Percentiles rank a stretch among this genome's conserved stretches.
phyloP scores from a whole-genome alignment of 2,888 invertebrate species.

The Liodrosophila aerea region DNA sequence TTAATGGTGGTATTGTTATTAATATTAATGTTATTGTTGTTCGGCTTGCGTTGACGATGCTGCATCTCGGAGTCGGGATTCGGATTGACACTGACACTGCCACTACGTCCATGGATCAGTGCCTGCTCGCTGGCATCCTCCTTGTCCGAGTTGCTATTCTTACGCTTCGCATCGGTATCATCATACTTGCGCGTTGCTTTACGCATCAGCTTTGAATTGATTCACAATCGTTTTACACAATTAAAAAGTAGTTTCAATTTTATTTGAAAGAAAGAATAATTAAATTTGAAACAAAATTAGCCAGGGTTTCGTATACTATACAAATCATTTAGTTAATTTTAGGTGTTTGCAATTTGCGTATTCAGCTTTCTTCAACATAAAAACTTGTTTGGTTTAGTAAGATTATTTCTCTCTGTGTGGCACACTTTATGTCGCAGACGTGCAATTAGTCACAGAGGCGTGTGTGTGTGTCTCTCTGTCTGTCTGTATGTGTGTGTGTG shows the following conservation, averaged over 20 bases:
- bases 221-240: slow-evolving; percentile 11
- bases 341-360: neutral
- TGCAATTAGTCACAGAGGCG: slow-evolving; percentile 69
- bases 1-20: slow-evolving; percentile 60
- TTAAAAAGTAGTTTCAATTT: slow-evolving; percentile 13
- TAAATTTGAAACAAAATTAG: slow-evolving; percentile 64
- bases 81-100: slow-evolving; percentile 9
- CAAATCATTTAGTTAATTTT: slow-evolving; percentile 29
- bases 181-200: slow-evolving; percentile 61
- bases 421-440: slow-evolving; percentile 39
- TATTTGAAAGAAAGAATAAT: slow-evolving; percentile 70
- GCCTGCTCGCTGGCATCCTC: slow-evolving; percentile 63
- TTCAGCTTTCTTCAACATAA: too few species aligned
- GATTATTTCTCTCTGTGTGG: slow-evolving; percentile 1
- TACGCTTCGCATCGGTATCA: slow-evolving; percentile 78
- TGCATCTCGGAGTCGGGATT: slow-evolving; percentile 75
- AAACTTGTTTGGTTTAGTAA: slow-evolving; percentile 16
- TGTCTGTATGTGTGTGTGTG: slow-evolving; percentile 32
- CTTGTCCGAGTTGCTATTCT: slow-evolving; percentile 80
- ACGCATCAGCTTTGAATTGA: slow-evolving; percentile 60
- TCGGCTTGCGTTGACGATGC: slow-evolving; percentile 80
- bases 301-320: slow-evolving; percentile 36
- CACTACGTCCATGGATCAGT: slow-evolving; percentile 54
- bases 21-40: slow-evolving; percentile 42
- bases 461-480: slow-evolving; percentile 24